Evolutionary conservation across 2,113 vertebrate species (phyloP).

Genomic region (Notarius quadriscutis): DNA sequence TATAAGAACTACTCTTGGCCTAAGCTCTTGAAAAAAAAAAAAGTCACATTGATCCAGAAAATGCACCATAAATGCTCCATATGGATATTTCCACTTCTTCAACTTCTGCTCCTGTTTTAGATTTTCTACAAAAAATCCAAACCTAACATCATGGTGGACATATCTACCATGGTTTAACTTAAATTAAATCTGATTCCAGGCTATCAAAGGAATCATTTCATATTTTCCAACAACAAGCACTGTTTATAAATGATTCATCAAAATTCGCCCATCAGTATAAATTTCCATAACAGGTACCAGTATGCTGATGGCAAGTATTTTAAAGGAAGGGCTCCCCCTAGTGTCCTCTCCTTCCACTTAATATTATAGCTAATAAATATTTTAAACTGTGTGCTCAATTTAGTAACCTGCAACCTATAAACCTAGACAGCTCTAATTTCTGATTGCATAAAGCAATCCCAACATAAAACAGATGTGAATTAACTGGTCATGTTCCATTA

Average conservation of each 20-base stretch:
- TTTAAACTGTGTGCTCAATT: neutral
- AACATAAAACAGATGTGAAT: neutral
- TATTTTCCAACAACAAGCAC: constrained; percentile 48
- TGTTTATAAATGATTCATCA: constrained; percentile 64
- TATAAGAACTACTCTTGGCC: neutral
- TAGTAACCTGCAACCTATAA: constrained; percentile 27
- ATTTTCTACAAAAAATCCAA: neutral
- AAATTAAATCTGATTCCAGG: constrained; percentile 33
- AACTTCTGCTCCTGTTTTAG: neutral
- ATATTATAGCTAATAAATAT: constrained; percentile 17
- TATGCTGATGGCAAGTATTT: constrained; percentile 51
- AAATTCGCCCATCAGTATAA: constrained; percentile 8
- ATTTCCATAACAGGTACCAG: neutral
- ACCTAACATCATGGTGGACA: neutral
- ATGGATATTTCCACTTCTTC: neutral
- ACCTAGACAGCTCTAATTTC: neutral
- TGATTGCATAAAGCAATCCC: neutral
- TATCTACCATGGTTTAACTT: constrained; percentile 32
- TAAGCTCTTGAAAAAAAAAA: neutral
- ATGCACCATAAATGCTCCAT: neutral
- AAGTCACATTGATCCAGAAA: neutral
- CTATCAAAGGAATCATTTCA: constrained; percentile 52
- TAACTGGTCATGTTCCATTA: neutral
- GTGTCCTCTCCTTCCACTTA: constrained; percentile 49
- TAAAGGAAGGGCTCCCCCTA: constrained; percentile 72